Conservation (phyloP, 2,888 invertebrate genomes). For the Meandrusa payeni region DNA sequence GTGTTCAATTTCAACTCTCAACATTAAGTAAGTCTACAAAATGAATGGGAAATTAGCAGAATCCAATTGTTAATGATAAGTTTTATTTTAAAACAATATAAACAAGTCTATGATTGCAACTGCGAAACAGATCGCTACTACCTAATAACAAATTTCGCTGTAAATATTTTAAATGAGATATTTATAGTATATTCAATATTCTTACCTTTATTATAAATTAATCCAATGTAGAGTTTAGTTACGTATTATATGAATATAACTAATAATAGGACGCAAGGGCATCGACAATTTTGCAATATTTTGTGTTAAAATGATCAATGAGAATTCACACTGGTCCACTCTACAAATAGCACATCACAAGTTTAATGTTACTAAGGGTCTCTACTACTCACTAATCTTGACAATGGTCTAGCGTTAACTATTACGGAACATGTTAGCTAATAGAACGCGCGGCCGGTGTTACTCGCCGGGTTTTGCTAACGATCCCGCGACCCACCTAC, state of each 20-base stretch:
- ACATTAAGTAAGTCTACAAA: too few species aligned
- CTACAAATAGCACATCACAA: slow-evolving; percentile 54
- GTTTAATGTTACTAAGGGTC: slow-evolving; percentile 25
- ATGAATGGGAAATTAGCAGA: too few species aligned
- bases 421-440: slow-evolving; percentile 18
- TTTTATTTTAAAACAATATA: too few species aligned
- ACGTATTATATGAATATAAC: slow-evolving; percentile 44
- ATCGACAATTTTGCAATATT: slow-evolving; percentile 33
- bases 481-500: slow-evolving; percentile 18
- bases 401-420: slow-evolving; percentile 8
- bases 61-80: too few species aligned
- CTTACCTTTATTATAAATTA: slow-evolving; percentile 51
- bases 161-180: not conserved
- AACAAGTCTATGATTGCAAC: too few species aligned
- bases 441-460: slow-evolving; percentile 18
- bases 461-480: slow-evolving; percentile 6
- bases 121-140: too few species aligned
- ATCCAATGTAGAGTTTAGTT: slow-evolving; percentile 43
- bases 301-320: slow-evolving; percentile 23
- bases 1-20: too few species aligned
- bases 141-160: too few species aligned
- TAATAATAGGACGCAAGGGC: slow-evolving; percentile 52
- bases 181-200: slow-evolving; percentile 14
- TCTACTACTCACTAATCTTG: slow-evolving; percentile 11
- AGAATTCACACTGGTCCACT: slow-evolving; percentile 27